Base-by-base conservation (phyloP, 2,797 vertebrate species). In the Tiaroga cobitis region DNA sequence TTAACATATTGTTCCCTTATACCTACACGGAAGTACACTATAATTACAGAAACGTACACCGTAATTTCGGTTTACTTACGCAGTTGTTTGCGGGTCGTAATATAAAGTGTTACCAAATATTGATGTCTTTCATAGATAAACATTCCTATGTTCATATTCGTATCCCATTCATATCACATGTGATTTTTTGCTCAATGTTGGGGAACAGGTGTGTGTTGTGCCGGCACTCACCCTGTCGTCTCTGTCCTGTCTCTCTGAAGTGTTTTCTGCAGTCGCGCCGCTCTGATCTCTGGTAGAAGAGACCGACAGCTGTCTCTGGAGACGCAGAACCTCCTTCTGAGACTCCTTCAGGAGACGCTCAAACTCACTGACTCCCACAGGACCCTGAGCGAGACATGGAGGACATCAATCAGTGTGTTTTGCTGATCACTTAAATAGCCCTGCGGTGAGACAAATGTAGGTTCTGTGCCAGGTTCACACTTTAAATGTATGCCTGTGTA, bases 271-370 rank as follows among this genome's bases (percentile, higher is more conserved):
- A 1, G n/a, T 10, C 2, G n/a, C 24, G 8, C 59, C 24, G 81
- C 10, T 67, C 63, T 86, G 79, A 73, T 91, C 92, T 56, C 83
- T 90, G 80, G 0, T 41, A 5, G 95, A 94, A 67, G 93, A 93
- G 92, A 99, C 93, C 0, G 98, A 97, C 0, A 99, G 96, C 93
- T 99, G 98, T 79, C 97, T 95, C 94, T 99, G 98, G 82, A 99
- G 94, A 76, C 97, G 94, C 85, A 99, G 81, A 65, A 99, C 98
- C 92, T 99, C 98, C 86, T 93, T 95, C 93, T 99, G 98, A 85
- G 98, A 99, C 90, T 98, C 97, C 72, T 95, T 94, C 84, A 99
- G 92, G 85, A 99, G 95, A 81, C 94, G 96, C 90, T 98, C 97
- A 10, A 97, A 97, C 88, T 97, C 96, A 19, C 90, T 87, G 90